Percentiles rank a stretch among this genome's conserved stretches.
These are phyloP conservation scores for Hetaerina americana DNA, from an alignment of 1,140 invertebrate genomes.

Conservation along the genomic window DNA sequence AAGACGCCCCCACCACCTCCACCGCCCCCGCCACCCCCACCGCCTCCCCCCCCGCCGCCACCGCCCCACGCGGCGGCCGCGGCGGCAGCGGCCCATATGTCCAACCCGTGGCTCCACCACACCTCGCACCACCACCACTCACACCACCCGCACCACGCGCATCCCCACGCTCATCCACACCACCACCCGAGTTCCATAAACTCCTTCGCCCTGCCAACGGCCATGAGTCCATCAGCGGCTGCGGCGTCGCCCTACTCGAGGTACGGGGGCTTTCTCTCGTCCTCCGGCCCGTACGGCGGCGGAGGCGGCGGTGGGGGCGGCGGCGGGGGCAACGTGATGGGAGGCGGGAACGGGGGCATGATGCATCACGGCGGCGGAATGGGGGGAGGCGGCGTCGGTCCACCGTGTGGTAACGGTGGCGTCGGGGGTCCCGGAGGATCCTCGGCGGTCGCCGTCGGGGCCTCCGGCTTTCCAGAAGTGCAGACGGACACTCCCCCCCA, in stretches of 20 bases:
- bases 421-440: neutral
- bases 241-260: conserved; percentile 17
- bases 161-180: conserved; percentile 7
- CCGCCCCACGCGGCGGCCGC: conserved; percentile 8
- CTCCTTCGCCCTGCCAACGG: conserved; percentile 32
- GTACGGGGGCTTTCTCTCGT: conserved; percentile 18
- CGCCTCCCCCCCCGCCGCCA: conserved; percentile 17
- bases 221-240: conserved; percentile 32
- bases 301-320: conserved; percentile 30
- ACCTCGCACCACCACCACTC: neutral
- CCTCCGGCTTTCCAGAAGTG: conserved; percentile 62
- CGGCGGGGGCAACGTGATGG: conserved; percentile 15
- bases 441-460: conserved; percentile 9
- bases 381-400: too few species aligned
- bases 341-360: conserved; percentile 2
- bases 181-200: conserved; percentile 18
- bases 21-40: conserved; percentile 31
- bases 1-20: conserved; percentile 71
- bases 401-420: conserved; percentile 3
- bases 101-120: neutral
- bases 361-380: conserved; percentile 3
- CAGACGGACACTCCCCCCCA: conserved; percentile 84
- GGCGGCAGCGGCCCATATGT: conserved; percentile 12
- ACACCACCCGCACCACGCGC: conserved; percentile 6
- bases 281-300: conserved; percentile 35